phyloP scores from a whole-genome alignment of 2,797 vertebrate genomes.

The Anolis apletophallus region DNA sequence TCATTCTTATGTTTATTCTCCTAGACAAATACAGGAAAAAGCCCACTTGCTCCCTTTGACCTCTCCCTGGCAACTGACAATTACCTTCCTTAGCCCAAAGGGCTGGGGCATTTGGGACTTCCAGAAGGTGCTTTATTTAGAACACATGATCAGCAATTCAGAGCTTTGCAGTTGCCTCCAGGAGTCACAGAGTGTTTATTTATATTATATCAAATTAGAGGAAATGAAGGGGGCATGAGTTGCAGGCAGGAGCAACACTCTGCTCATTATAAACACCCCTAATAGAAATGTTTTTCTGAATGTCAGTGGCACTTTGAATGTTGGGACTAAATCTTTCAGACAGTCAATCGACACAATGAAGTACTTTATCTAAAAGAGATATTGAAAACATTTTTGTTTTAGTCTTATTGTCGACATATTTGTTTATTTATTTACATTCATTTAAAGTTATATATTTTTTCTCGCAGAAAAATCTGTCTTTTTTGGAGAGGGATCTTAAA shows the following conservation, averaged over 20 bases:
- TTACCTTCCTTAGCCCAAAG: constrained; percentile 80
- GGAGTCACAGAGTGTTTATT: constrained; percentile 79
- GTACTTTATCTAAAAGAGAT: constrained; percentile 61
- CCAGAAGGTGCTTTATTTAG: constrained; percentile 79
- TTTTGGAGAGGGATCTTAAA: too few species aligned
- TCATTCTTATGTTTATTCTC: constrained; percentile 76
- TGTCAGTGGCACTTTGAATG: constrained; percentile 57
- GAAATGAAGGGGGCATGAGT: constrained; percentile 81
- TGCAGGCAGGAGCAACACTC: constrained; percentile 69
- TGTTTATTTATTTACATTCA: too few species aligned
- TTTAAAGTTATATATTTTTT: too few species aligned
- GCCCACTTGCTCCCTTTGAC: constrained; percentile 81
- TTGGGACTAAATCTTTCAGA: constrained; percentile 62
- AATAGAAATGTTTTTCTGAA: constrained; percentile 76
- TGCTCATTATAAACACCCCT: constrained; percentile 59
- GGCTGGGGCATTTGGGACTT: constrained; percentile 51
- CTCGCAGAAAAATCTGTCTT: too few species aligned
- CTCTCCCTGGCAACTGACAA: constrained; percentile 74
- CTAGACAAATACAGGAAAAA: constrained; percentile 82
- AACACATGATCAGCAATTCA: constrained; percentile 78
- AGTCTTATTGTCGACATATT: not conserved
- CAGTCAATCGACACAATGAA: constrained; percentile 67
- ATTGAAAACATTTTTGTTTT: not conserved
- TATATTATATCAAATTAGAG: constrained; percentile 81
- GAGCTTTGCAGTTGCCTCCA: constrained; percentile 77